Evolutionary conservation across 2,797 vertebrate genomes (phyloP).

Genomic region (Todus mexicanus): DNA sequence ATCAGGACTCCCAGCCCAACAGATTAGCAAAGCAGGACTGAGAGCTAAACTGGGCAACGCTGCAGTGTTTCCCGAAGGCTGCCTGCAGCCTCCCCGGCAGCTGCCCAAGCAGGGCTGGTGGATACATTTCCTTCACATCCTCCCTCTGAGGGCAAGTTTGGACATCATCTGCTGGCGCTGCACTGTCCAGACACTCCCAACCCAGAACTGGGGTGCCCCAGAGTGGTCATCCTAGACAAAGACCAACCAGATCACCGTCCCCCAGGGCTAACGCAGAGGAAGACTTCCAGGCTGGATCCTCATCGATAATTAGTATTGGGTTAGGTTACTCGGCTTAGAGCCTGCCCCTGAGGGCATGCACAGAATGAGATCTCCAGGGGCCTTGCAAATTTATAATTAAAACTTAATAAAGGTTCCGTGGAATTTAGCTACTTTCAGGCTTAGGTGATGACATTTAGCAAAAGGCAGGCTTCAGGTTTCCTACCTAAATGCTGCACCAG

Average conservation of each 20-base stretch:
- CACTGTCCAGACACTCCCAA: background rate
- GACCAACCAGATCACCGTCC: fast-evolving
- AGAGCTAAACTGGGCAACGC: background rate
- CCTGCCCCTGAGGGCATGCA: background rate
- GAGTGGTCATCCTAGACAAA: background rate
- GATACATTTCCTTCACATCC: background rate
- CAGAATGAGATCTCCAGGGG: background rate
- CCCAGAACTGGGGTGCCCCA: background rate
- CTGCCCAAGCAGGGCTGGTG: background rate
- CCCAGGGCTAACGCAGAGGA: background rate
- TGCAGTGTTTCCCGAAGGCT: background rate
- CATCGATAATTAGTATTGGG: fast-evolving
- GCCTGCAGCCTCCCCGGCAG: background rate
- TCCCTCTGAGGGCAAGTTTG: background rate
- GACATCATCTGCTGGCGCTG: fast-evolving
- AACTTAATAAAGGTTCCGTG: background rate
- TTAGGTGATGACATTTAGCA: background rate
- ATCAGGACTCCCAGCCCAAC: background rate
- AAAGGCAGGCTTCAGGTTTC: background rate
- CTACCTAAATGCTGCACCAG: background rate
- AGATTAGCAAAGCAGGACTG: background rate
- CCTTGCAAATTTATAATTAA: background rate
- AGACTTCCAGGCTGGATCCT: background rate
- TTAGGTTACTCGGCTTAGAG: background rate
- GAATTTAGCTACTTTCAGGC: background rate